phyloP scores from a whole-genome alignment of 2,888 invertebrate species.

The Hyles lineata region DNA sequence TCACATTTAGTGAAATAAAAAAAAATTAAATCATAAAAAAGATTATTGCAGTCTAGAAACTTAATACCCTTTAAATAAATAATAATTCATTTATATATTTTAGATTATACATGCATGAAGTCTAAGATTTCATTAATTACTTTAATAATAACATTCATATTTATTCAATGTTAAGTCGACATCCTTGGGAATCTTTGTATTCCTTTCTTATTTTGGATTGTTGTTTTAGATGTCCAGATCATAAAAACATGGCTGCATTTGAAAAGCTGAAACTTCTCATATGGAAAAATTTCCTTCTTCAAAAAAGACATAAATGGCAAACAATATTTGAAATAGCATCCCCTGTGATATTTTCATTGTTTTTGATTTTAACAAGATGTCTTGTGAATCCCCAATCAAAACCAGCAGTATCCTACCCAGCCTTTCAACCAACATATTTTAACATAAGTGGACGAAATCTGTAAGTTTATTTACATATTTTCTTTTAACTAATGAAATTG shows the following conservation, averaged over 20 bases:
- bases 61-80: too few species aligned
- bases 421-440: conserved; percentile 75
- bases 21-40: too few species aligned
- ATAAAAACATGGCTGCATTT: conserved; percentile 66
- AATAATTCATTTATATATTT: too few species aligned
- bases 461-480: conserved; percentile 60
- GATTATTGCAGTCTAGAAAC: too few species aligned
- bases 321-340: conserved; percentile 89
- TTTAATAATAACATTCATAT: too few species aligned
- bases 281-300: conserved; percentile 93
- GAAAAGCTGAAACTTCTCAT: conserved; percentile 88
- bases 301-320: conserved; percentile 89
- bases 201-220: conserved; percentile 1
- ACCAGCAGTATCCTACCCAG: conserved; percentile 64
- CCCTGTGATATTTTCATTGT: conserved; percentile 88
- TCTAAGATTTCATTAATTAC: too few species aligned
- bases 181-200: too few species aligned
- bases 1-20: too few species aligned
- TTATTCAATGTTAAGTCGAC: too few species aligned
- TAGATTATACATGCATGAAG: too few species aligned
- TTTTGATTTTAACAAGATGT: conserved; percentile 89
- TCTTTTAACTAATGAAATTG: background rate
- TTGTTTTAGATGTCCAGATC: conserved; percentile 6
- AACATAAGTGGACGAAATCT: conserved; percentile 68
- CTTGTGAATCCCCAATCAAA: conserved; percentile 86